These are phyloP conservation scores for Drosophila emarginata DNA, from an alignment of 2,888 invertebrate species.

Conservation along the genomic window DNA sequence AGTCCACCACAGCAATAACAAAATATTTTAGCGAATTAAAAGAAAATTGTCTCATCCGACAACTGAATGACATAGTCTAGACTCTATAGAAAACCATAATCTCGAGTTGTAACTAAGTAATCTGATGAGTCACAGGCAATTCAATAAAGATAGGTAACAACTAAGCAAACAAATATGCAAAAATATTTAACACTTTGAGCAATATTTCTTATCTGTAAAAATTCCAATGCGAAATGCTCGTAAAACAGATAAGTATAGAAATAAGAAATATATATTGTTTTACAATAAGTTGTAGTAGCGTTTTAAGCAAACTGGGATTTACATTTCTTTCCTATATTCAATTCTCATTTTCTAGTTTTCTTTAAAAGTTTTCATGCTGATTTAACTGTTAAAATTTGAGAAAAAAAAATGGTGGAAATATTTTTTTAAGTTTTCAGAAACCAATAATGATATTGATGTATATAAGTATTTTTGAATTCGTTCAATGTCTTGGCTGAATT, in stretches of 20 bases:
- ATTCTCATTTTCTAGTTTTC: no score
- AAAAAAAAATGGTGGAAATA: no score
- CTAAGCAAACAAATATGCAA: background rate
- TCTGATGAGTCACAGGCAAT: background rate
- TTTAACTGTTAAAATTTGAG: no score
- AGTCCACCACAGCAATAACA: conserved; percentile 53
- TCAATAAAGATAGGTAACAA: background rate
- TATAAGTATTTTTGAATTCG: no score
- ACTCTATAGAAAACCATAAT: conserved; percentile 16
- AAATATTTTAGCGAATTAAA: conserved; percentile 73
- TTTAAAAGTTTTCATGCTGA: no score
- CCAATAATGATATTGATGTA: no score
- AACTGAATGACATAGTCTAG: conserved; percentile 44
- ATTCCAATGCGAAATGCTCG: background rate
- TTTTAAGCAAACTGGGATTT: no score
- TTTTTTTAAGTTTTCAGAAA: no score
- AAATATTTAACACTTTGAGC: background rate
- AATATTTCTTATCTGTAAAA: background rate
- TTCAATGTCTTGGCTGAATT: no score
- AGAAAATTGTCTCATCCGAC: conserved; percentile 74
- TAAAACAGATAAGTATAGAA: background rate
- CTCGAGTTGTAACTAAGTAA: background rate
- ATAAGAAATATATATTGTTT: background rate
- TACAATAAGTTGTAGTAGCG: no score
- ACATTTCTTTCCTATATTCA: no score